Conservation (phyloP, 2,113 vertebrate species). For the Nyctereutes procyonoides region DNA sequence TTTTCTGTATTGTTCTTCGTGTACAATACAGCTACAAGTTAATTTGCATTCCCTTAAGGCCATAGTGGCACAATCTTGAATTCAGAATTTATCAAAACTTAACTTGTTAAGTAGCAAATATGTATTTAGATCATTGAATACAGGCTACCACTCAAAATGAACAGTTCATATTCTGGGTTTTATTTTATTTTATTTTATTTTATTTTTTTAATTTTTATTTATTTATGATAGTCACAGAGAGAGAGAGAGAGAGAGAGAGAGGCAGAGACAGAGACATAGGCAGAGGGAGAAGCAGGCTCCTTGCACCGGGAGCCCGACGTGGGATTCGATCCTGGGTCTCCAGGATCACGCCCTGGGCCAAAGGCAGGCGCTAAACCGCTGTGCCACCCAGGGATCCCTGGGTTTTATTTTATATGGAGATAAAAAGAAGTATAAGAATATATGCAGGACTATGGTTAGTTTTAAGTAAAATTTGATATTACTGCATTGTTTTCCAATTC, state of each 20-base stretch:
- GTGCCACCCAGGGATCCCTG: background rate
- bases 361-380: too few species aligned
- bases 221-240: too few species aligned
- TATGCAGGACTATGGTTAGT: background rate
- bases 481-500: background rate
- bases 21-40: background rate
- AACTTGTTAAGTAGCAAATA: background rate
- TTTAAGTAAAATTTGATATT: conserved; percentile 3
- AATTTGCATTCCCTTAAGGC: background rate
- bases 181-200: background rate
- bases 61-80: background rate
- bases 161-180: conserved; percentile 2
- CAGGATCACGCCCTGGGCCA: too few species aligned
- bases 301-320: too few species aligned
- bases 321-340: too few species aligned
- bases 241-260: fast-evolving
- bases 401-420: background rate
- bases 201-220: too few species aligned
- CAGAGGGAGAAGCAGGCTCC: too few species aligned
- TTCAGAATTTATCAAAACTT: background rate
- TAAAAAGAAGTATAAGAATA: background rate
- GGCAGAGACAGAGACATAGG: too few species aligned
- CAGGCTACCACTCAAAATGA: background rate
- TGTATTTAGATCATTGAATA: background rate
- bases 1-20: background rate